phyloP scores from a whole-genome alignment of 2,888 invertebrate genomes.

The Macrosiphum euphorbiae region DNA sequence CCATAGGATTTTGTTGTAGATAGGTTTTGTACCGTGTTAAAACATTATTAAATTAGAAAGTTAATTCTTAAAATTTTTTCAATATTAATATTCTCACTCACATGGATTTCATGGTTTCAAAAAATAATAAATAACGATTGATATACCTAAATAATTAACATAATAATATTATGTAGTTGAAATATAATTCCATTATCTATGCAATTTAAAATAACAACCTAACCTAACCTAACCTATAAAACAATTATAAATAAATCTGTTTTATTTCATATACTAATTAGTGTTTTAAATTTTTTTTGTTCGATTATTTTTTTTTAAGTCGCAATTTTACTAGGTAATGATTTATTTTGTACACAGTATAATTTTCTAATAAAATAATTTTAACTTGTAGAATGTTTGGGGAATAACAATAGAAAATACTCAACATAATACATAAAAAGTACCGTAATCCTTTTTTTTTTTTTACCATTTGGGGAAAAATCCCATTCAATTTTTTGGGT shows the following conservation, averaged over 20 bases:
- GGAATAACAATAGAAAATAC: not conserved
- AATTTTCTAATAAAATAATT: not conserved
- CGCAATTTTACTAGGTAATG: not conserved
- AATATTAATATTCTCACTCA: not conserved
- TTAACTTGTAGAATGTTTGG: not conserved
- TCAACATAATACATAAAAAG: not conserved
- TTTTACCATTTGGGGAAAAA: not conserved
- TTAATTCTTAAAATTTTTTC: not conserved
- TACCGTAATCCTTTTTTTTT: not conserved
- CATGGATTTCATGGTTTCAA: not conserved
- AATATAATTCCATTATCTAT: not conserved
- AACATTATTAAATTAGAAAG: not conserved
- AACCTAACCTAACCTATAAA: too few relatives aligned
- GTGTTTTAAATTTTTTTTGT: not conserved
- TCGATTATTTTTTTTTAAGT: not conserved
- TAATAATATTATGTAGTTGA: not conserved
- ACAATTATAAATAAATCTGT: not conserved
- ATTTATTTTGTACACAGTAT: not conserved
- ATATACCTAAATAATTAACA: not conserved
- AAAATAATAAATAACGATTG: not conserved
- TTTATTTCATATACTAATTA: not conserved
- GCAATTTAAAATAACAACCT: too few relatives aligned
- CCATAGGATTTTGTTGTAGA: not conserved
- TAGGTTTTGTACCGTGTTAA: not conserved
- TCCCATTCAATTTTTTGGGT: not conserved